A percentile compares a stretch with the other conserved stretches of the same genome.
phyloP scores from a whole-genome alignment of 2,888 invertebrate genomes.

The Acanthococcus lagerstroemiae region DNA sequence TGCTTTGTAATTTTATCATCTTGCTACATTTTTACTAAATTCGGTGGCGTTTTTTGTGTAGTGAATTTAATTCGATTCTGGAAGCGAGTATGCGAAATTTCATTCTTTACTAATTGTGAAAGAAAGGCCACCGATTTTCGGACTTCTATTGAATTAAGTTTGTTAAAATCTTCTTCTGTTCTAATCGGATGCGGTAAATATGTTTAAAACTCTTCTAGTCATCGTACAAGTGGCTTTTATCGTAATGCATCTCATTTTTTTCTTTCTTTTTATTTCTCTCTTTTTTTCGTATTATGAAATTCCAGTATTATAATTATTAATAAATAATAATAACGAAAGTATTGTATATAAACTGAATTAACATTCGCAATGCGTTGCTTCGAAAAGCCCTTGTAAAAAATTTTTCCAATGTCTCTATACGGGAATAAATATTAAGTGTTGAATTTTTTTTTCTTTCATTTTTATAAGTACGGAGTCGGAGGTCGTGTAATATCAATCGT shows the following conservation, averaged over 20 bases:
- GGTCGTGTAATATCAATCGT: too few relatives aligned
- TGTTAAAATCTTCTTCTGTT: background rate
- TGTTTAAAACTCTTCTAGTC: conserved; percentile 15
- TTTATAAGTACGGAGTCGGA: too few relatives aligned
- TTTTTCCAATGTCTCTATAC: background rate
- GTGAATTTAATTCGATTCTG: background rate
- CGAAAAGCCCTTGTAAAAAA: conserved; percentile 9
- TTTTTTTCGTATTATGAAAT: background rate
- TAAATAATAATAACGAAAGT: background rate
- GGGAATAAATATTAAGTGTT: background rate
- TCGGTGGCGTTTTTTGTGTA: background rate
- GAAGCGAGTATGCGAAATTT: background rate
- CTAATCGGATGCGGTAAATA: conserved; percentile 7
- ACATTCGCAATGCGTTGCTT: conserved; percentile 24
- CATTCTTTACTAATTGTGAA: background rate
- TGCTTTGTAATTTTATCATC: conserved; percentile 21
- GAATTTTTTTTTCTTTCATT: background rate
- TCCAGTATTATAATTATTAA: background rate
- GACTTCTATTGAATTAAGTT: background rate
- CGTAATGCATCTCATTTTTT: conserved; percentile 12
- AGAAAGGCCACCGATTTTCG: background rate
- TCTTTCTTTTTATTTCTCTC: background rate
- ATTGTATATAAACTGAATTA: conserved; percentile 16
- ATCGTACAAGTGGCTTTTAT: conserved; percentile 16
- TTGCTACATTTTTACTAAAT: conserved; percentile 12